phyloP scores from a whole-genome alignment of 2,113 vertebrate genomes.

The Sporophila hypoxantha region DNA sequence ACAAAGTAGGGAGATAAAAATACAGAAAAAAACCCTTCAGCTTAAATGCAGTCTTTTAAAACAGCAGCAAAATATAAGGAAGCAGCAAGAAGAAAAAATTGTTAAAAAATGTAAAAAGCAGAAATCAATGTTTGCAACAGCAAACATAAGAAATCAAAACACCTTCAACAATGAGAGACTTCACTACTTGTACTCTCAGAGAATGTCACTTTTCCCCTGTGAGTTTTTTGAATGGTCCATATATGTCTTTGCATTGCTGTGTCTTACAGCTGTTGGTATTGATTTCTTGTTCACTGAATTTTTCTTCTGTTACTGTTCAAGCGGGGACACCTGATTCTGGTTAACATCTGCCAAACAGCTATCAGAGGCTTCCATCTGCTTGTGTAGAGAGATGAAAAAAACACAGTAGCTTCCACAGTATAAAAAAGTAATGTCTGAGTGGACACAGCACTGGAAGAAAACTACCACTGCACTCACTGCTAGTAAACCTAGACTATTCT shows the following conservation, averaged over 20 bases:
- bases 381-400: not conserved
- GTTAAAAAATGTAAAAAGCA: slow-evolving; percentile 43
- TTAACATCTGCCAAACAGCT: slow-evolving; percentile 42
- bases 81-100: slow-evolving; percentile 28
- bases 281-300: slow-evolving; percentile 31
- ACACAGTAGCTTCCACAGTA: not conserved
- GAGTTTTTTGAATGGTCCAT: slow-evolving; percentile 5
- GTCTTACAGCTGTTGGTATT: slow-evolving; percentile 25
- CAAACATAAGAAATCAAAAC: slow-evolving; percentile 43
- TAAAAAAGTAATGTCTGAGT: not conserved
- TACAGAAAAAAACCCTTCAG: slow-evolving; percentile 70
- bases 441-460: not conserved
- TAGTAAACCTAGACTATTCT: not conserved
- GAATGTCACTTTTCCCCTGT: not conserved
- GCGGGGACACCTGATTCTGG: not conserved
- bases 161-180: not conserved
- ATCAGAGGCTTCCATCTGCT: not conserved
- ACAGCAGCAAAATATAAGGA: slow-evolving; percentile 61
- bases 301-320: slow-evolving; percentile 18
- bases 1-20: slow-evolving; percentile 69
- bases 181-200: not conserved
- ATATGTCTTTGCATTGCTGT: not conserved
- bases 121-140: slow-evolving; percentile 59
- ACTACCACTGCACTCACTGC: not conserved
- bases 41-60: slow-evolving; percentile 64